Percentiles rank a stretch among this genome's conserved stretches.
These are phyloP conservation scores for Volucella zonaria DNA, from an alignment of 2,888 invertebrate species.

Conservation along the genomic window DNA sequence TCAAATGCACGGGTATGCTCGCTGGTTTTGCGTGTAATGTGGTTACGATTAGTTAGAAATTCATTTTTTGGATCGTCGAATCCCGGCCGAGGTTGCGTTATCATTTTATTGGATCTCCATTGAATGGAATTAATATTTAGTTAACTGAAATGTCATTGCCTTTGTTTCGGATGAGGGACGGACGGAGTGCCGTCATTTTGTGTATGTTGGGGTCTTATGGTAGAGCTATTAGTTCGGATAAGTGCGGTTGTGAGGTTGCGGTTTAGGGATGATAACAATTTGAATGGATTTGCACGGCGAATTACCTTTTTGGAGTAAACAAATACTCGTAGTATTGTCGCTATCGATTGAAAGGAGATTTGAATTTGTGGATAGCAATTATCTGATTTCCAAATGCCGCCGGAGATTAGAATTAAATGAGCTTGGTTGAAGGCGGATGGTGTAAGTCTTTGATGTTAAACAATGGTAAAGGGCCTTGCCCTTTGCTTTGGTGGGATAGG, in stretches of 20 bases:
- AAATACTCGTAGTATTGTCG: background rate
- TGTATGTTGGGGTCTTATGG: too few species aligned
- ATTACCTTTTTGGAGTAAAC: too few species aligned
- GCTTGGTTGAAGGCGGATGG: background rate
- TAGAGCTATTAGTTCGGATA: conserved; percentile 5
- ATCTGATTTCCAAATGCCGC: conserved; percentile 1
- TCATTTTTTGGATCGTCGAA: conserved; percentile 1
- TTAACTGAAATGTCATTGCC: conserved; percentile 17
- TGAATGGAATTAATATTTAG: conserved; percentile 29
- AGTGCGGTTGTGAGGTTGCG: conserved; percentile 4
- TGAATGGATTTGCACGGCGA: conserved; percentile 14
- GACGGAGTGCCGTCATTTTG: too few species aligned
- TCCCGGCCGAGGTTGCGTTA: conserved; percentile 6
- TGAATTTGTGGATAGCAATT: background rate
- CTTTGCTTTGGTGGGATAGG: too few species aligned
- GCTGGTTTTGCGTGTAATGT: too few species aligned
- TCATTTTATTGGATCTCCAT: conserved; percentile 34
- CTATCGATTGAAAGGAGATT: background rate
- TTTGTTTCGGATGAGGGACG: background rate
- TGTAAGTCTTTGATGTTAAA: too few species aligned
- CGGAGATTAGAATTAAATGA: conserved; percentile 23
- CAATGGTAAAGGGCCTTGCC: too few species aligned
- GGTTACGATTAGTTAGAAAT: conserved; percentile 6
- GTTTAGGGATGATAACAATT: conserved; percentile 22
- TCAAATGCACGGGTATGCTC: too few species aligned